Base-by-base conservation (phyloP, 2,113 vertebrate genomes). In the Aptenodytes forsteri region DNA sequence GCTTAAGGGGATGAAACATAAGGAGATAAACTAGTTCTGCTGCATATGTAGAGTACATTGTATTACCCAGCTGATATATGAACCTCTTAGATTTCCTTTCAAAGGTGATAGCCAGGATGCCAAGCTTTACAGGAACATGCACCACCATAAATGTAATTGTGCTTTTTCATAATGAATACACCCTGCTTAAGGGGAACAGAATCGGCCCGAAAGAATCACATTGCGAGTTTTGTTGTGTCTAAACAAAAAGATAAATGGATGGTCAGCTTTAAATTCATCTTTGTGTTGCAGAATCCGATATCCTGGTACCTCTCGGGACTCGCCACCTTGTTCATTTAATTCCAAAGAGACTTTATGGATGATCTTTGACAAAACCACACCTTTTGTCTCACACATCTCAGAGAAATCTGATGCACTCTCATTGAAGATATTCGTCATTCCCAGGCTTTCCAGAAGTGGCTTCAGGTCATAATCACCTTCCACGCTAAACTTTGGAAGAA, bases 161-260 rank as follows among this genome's bases (percentile, higher is more conserved):
- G 79, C 82, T 92, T 83, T 95, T 91, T 94, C 30, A 23, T 78
- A 47, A 47, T n/a, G 52, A 55, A 66, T 69, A 15, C 4, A 5
- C 50, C 25, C 54, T 11, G 3, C 79, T 95, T 98, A 98, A 66
- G 98, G 98, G 88, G 98, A 98, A 92, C 98, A 98, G 96, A 98
- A 99, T 65, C 97, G 97, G 72, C 98, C 98, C 18, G 95, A 97
- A 94, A 99, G 98, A 93, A 99, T 80, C 73, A 99, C 97, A 0
- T 96, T 98, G 52, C 98, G 98, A 30, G 98, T 98, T 98, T 98
- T 98, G 97, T 98, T 99, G 96, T 99, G 98, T 77, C 98, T 98
- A 75, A 99, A 92, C 66, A 98, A 77, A 81, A 98, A 99, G 78
- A 99, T 83, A 56, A 99, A 99, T 1, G 98, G 98, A 52, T 98